A percentile compares a stretch with the other conserved stretches of the same genome.
These are phyloP conservation scores for Todiramphus chloris DNA, from an alignment of 2,113 vertebrate species.

Conservation along the genomic window DNA sequence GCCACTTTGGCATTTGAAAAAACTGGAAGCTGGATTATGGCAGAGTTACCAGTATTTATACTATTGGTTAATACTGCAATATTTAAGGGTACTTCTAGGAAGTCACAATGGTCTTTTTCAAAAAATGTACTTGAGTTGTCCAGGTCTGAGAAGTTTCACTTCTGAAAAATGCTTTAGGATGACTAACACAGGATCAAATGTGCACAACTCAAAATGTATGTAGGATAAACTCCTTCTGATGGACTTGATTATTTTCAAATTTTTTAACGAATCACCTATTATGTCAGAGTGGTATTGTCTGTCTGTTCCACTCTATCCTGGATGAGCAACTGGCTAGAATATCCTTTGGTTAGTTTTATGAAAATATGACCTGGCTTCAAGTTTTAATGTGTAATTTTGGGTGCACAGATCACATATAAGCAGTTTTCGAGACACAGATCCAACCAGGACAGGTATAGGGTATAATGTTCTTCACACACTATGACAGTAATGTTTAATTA, in stretches of 20 bases:
- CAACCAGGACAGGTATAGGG: not conserved
- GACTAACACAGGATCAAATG: not conserved
- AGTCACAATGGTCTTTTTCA: not conserved
- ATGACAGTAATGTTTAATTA: not conserved
- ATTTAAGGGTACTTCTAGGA: not conserved
- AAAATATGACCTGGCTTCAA: not conserved
- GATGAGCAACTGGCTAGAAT: not conserved
- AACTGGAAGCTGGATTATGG: not conserved
- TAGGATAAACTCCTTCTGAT: not conserved
- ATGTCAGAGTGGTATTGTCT: not conserved
- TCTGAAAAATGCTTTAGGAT: not conserved
- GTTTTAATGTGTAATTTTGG: not conserved
- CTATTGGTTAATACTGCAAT: not conserved
- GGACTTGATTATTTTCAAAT: not conserved
- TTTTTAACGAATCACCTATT: not conserved
- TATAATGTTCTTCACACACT: not conserved
- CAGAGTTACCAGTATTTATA: not conserved
- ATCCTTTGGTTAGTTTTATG: not conserved
- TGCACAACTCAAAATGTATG: not conserved
- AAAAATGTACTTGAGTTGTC: not conserved
- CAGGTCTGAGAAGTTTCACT: not conserved
- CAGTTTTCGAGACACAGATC: not conserved
- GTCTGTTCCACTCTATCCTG: not conserved
- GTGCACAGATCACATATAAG: not conserved
- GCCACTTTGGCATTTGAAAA: not conserved